Conservation (phyloP, 2,113 vertebrate genomes). For the Phaetusa simplex region DNA sequence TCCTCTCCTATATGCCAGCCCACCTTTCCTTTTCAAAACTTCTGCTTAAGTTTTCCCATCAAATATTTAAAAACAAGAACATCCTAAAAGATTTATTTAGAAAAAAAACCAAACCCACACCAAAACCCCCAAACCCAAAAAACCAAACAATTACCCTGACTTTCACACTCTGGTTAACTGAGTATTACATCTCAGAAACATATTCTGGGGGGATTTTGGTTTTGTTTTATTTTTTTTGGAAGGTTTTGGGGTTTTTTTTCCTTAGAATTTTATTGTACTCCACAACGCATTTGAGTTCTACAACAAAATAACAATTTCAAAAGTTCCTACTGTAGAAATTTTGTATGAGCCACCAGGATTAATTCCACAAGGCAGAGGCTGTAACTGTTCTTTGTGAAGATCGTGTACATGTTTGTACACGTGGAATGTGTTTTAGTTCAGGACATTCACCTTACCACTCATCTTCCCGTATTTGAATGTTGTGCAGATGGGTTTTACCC, state of each 20-base stretch:
- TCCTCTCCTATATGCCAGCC: neutral
- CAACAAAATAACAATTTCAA: neutral
- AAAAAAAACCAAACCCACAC: neutral
- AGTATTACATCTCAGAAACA: neutral
- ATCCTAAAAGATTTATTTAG: neutral
- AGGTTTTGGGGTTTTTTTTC: no score
- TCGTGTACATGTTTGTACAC: accelerated
- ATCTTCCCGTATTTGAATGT: neutral
- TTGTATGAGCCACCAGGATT: neutral
- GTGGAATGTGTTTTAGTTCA: neutral
- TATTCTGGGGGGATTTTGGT: neutral
- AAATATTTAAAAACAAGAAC: neutral
- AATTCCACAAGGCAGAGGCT: neutral
- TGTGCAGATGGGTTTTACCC: neutral
- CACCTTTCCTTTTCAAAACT: neutral
- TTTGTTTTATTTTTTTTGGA: neutral
- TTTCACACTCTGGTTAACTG: neutral
- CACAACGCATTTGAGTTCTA: neutral
- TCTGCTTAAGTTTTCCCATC: neutral
- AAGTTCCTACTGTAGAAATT: neutral
- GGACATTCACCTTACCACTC: neutral
- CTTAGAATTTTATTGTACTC: neutral
- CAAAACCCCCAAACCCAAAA: neutral
- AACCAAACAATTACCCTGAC: neutral
- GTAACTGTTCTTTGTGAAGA: neutral